Conservation (phyloP, 2,888 invertebrate species). For the Eremobia ochroleuca region DNA sequence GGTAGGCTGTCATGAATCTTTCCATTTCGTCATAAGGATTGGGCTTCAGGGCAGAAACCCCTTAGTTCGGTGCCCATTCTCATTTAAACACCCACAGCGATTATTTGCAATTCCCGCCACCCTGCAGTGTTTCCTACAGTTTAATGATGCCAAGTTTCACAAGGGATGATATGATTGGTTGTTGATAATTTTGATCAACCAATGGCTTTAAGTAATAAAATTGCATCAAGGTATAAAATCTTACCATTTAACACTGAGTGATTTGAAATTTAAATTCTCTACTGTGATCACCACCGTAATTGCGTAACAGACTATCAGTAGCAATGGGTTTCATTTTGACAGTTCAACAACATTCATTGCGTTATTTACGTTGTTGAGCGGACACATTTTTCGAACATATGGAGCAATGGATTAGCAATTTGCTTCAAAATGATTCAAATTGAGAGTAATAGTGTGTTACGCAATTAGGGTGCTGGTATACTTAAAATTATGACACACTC, state of each 20-base stretch:
- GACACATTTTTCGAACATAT: too few relatives aligned
- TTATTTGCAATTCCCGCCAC: conserved; percentile 5
- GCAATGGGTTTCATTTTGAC: too few relatives aligned
- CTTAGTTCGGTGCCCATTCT: neutral
- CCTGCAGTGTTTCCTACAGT: neutral
- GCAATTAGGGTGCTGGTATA: too few relatives aligned
- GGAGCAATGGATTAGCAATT: too few relatives aligned
- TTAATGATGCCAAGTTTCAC: neutral
- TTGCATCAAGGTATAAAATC: neutral
- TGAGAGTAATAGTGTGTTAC: too few relatives aligned
- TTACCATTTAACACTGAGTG: neutral
- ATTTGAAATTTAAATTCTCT: neutral
- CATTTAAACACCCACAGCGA: neutral
- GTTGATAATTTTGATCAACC: neutral
- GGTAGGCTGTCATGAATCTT: too few relatives aligned
- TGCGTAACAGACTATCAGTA: too few relatives aligned
- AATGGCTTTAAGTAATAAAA: neutral
- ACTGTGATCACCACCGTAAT: too few relatives aligned
- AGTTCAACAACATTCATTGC: too few relatives aligned
- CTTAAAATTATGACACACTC: neutral
- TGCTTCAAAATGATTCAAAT: too few relatives aligned
- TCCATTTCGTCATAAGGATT: neutral
- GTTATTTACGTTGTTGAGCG: too few relatives aligned
- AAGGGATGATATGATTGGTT: neutral
- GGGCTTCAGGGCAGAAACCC: neutral